Percentiles rank a stretch among this genome's conserved stretches.
Evolutionary conservation across 1,140 invertebrate species (phyloP).

Genomic region (Rhopalosiphum padi): DNA sequence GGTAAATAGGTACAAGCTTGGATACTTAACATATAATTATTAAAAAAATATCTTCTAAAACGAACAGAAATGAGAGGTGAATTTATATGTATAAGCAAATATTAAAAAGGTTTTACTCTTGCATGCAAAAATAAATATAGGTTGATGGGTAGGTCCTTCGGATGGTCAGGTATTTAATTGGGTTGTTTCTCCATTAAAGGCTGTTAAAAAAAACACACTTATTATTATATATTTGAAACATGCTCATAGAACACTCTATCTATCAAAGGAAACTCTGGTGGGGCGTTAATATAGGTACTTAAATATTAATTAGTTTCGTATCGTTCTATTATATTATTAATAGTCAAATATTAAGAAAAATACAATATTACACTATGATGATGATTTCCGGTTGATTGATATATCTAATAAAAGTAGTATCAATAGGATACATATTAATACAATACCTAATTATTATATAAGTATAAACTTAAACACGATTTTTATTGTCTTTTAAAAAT

Average conservation of each 20-base stretch:
- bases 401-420: neutral
- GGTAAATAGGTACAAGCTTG: slow-evolving; percentile 56
- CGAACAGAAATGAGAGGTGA: slow-evolving; percentile 57
- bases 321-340: slow-evolving; percentile 7
- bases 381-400: neutral
- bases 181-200: slow-evolving; percentile 55
- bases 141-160: slow-evolving; percentile 44
- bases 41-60: slow-evolving; percentile 32
- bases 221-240: slow-evolving; percentile 45
- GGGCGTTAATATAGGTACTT: neutral
- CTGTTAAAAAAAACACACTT: slow-evolving; percentile 58
- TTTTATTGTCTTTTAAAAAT: neutral
- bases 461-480: neutral
- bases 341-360: neutral
- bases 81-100: slow-evolving; percentile 58
- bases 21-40: slow-evolving; percentile 50
- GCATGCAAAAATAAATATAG: slow-evolving; percentile 55
- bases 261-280: neutral
- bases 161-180: slow-evolving; percentile 55
- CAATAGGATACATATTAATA: neutral
- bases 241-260: neutral
- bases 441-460: neutral
- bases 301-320: neutral
- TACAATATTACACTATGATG: neutral
- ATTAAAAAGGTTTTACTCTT: slow-evolving; percentile 58